phyloP scores from a whole-genome alignment of 30 jellyfish, hydroid and myxozoan species.

The Pseudorhiza aurosa region DNA sequence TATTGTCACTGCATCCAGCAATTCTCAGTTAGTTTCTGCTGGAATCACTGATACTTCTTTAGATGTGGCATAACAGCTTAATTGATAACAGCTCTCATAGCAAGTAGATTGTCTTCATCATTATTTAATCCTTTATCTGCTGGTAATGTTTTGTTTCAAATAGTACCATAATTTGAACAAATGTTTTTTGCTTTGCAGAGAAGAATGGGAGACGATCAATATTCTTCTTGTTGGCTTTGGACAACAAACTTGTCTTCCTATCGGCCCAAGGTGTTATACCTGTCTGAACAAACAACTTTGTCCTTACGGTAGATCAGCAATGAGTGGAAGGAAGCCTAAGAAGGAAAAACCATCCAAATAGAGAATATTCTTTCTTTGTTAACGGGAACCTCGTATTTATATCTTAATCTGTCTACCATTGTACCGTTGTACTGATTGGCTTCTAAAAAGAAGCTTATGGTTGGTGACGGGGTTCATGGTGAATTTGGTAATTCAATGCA shows the following conservation, averaged over 20 bases:
- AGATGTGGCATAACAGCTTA: no score
- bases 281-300: slow-evolving; percentile 78
- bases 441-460: no score
- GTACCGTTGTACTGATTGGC: neutral
- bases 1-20: no score
- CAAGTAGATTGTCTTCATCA: no score
- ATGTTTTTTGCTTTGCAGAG: slow-evolving; percentile 45
- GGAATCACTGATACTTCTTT: no score
- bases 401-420: neutral
- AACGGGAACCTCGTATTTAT: neutral
- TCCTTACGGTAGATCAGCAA: slow-evolving; percentile 67
- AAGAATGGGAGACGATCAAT: slow-evolving; percentile 88
- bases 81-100: no score
- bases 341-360: neutral
- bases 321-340: slow-evolving; percentile 44
- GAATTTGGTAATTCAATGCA: no score
- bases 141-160: no score
- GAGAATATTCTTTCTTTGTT: neutral
- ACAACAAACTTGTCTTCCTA: slow-evolving; percentile 95
- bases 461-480: no score
- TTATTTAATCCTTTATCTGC: no score
- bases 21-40: no score
- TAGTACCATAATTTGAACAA: no score
- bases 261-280: slow-evolving; percentile 81
- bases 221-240: slow-evolving; percentile 96